Percentiles rank a stretch among this genome's conserved stretches.
phyloP scores from a whole-genome alignment of 2,888 invertebrate species.

The Linyphia triangularis region DNA sequence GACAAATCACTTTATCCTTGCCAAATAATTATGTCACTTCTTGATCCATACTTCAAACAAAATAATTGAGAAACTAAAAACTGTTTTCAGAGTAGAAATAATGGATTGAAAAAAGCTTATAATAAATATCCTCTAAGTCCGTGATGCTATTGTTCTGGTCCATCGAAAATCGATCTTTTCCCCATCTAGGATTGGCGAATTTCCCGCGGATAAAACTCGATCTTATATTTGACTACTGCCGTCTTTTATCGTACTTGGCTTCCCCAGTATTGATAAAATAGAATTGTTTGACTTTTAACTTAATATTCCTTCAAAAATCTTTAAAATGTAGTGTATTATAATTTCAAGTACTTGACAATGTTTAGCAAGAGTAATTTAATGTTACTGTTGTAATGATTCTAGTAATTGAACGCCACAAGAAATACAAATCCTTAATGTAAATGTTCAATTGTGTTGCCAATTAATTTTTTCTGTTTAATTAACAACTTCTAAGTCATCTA shows the following conservation, averaged over 20 bases:
- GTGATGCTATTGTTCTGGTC: conserved; percentile 36
- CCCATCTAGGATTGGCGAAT: conserved; percentile 14
- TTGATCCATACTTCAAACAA: not conserved
- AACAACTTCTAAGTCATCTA: too few relatives aligned
- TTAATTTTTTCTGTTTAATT: too few relatives aligned
- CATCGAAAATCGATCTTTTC: conserved; percentile 30
- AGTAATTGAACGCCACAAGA: too few relatives aligned
- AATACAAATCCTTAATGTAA: too few relatives aligned
- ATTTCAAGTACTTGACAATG: too few relatives aligned
- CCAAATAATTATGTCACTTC: not conserved
- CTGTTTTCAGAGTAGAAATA: not conserved
- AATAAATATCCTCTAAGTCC: conserved; percentile 31
- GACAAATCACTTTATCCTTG: not conserved
- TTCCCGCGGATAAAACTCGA: conserved; percentile 38
- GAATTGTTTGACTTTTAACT: conserved; percentile 15
- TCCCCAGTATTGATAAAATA: conserved; percentile 29
- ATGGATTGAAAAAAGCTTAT: not conserved
- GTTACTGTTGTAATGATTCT: too few relatives aligned
- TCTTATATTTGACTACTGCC: conserved; percentile 35
- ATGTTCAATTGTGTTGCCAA: too few relatives aligned
- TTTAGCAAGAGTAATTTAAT: too few relatives aligned
- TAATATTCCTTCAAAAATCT: too few relatives aligned
- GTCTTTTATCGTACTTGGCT: conserved; percentile 33
- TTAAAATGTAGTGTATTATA: too few relatives aligned
- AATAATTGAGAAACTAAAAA: not conserved